Evolutionary conservation across 2,797 vertebrate genomes (phyloP).

Genomic region (Merluccius polli): DNA sequence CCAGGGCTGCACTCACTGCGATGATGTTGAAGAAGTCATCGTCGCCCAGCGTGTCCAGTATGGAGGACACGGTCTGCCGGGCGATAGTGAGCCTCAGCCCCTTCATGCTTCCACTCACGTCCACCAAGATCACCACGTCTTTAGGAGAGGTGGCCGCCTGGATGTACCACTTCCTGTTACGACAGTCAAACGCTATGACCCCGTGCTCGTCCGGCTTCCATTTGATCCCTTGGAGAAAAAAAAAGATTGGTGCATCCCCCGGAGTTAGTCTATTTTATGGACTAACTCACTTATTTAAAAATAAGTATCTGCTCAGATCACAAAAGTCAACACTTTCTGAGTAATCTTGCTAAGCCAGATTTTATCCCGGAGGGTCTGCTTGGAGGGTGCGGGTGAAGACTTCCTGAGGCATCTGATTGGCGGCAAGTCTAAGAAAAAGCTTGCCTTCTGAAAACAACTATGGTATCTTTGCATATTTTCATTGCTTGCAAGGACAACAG

Average conservation of each 20-base stretch:
- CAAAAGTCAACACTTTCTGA: background rate
- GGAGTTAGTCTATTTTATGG: background rate
- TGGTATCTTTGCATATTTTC: background rate
- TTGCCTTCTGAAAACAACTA: background rate
- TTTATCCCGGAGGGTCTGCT: background rate
- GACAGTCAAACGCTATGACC: constrained; percentile 97
- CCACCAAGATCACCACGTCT: constrained; percentile 94
- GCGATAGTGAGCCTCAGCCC: constrained; percentile 94
- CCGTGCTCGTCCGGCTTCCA: constrained; percentile 97
- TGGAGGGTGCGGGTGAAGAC: background rate
- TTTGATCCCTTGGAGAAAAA: constrained; percentile 82
- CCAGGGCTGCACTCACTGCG: constrained; percentile 76
- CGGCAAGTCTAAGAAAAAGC: background rate
- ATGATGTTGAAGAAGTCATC: constrained; percentile 99
- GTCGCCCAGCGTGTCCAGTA: constrained; percentile 94
- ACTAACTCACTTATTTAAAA: too few species aligned
- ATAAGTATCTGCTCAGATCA: too few species aligned
- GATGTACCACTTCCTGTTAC: constrained; percentile 98
- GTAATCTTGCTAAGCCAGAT: background rate
- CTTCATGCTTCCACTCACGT: constrained; percentile 98
- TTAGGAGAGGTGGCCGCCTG: constrained; percentile 98
- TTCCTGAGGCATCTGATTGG: background rate
- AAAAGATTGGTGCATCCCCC: background rate
- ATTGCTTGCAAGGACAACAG: background rate
- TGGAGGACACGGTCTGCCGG: constrained; percentile 95